Evolutionary conservation across 2,888 invertebrate genomes (phyloP).

Genomic region (Pollenia amentaria): DNA sequence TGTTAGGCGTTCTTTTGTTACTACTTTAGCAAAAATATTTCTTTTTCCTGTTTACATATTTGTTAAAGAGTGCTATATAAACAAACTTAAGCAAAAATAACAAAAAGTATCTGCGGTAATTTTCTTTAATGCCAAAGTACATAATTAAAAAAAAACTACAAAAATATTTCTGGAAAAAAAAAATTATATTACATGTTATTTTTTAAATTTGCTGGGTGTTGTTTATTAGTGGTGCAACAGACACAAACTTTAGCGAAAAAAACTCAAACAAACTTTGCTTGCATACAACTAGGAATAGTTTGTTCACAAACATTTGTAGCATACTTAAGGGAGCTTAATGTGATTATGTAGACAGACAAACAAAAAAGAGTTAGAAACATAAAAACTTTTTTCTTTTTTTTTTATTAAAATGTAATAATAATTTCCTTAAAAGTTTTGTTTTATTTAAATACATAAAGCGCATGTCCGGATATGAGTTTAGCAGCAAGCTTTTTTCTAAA

Average conservation of each 20-base stretch:
- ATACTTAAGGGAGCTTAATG: constrained; percentile 58
- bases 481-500: neutral
- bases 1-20: constrained; percentile 44
- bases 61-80: neutral
- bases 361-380: constrained; percentile 11
- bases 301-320: constrained; percentile 48
- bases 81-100: neutral
- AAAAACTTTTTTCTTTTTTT: neutral
- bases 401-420: constrained; percentile 25
- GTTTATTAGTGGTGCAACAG: constrained; percentile 42
- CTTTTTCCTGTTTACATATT: neutral
- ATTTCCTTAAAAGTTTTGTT: constrained; percentile 49
- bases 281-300: constrained; percentile 43
- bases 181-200: constrained; percentile 20
- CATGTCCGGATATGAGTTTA: constrained; percentile 53
- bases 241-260: constrained; percentile 25
- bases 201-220: constrained; percentile 49
- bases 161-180: neutral
- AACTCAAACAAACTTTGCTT: constrained; percentile 33
- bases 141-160: constrained; percentile 1
- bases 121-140: constrained; percentile 43
- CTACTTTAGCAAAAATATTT: neutral
- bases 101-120: constrained; percentile 19
- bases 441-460: constrained; percentile 13
- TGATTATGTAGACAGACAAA: constrained; percentile 41